These are phyloP conservation scores for Ischnus inquisitorius DNA, from an alignment of 2,888 invertebrate species.

Conservation along the genomic window DNA sequence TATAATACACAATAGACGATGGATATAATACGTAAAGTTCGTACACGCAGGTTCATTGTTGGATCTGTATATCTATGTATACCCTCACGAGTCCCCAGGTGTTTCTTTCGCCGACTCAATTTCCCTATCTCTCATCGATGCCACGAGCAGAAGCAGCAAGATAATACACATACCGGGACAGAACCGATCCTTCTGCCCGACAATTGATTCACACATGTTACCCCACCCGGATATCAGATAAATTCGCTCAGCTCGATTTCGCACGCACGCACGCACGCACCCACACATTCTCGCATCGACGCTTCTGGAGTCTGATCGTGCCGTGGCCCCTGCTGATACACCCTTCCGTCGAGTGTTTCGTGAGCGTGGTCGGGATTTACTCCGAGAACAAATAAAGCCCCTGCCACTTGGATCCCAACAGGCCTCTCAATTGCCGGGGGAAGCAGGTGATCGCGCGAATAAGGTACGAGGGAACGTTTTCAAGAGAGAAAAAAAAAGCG, in stretches of 20 bases:
- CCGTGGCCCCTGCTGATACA: constrained; percentile 5
- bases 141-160: not conserved
- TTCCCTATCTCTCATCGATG: constrained; percentile 44
- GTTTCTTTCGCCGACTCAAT: constrained; percentile 51
- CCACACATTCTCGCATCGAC: not conserved
- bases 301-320: constrained; percentile 43
- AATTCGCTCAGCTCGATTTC: constrained; percentile 52
- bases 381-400: constrained; percentile 60
- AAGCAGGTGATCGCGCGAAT: constrained; percentile 36
- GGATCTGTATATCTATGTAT: not conserved
- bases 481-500: not conserved
- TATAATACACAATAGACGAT: not conserved
- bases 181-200: constrained; percentile 30
- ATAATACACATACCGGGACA: constrained; percentile 35
- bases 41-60: not conserved
- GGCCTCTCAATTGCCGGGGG: constrained; percentile 26
- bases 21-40: not conserved
- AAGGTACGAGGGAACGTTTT: constrained; percentile 4
- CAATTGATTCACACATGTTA: constrained; percentile 62
- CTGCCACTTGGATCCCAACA: constrained; percentile 25
- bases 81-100: constrained; percentile 25
- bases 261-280: not conserved
- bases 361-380: constrained; percentile 41
- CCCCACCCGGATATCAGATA: constrained; percentile 55
- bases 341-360: not conserved